Evolutionary conservation across 2,797 vertebrate genomes (phyloP).

Genomic region (Zenarchopterus dispar): DNA sequence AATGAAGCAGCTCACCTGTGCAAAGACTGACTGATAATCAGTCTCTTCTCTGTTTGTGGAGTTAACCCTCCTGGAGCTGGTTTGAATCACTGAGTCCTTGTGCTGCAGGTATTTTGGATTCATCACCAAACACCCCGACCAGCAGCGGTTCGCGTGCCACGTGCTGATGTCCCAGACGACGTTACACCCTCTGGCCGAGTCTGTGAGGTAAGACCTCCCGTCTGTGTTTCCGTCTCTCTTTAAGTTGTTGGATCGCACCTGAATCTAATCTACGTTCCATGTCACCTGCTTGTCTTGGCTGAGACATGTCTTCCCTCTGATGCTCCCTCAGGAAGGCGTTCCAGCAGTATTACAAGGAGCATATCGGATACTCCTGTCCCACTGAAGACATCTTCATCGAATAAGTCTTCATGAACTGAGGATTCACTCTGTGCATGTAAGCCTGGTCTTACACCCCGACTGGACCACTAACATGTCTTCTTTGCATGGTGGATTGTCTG

Average conservation of each 20-base stretch:
- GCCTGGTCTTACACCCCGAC: constrained; percentile 53
- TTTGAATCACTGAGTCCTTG: background rate
- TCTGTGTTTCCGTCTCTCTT: background rate
- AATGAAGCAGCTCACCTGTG: background rate
- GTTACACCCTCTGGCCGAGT: constrained; percentile 90
- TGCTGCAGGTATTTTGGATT: constrained; percentile 94
- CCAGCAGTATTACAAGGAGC: constrained; percentile 97
- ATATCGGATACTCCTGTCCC: constrained; percentile 95
- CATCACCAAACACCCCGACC: constrained; percentile 97
- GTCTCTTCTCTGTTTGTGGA: background rate
- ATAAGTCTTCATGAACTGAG: constrained; percentile 76
- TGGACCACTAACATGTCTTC: constrained; percentile 65
- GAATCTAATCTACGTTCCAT: no score
- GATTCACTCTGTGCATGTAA: constrained; percentile 59
- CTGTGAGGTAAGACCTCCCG: constrained; percentile 85
- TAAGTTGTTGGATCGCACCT: no score
- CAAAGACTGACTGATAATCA: no score
- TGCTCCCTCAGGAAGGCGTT: constrained; percentile 89
- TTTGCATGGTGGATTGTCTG: constrained; percentile 81
- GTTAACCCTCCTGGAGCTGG: background rate
- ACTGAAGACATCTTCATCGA: constrained; percentile 99
- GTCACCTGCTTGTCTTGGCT: background rate
- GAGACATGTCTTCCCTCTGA: background rate
- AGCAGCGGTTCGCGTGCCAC: constrained; percentile 96
- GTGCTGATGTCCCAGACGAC: constrained; percentile 95